A percentile compares a stretch with the other conserved stretches of the same genome.
Conservation (phyloP, 2,888 invertebrate genomes). For the Harpalus rufipes region DNA sequence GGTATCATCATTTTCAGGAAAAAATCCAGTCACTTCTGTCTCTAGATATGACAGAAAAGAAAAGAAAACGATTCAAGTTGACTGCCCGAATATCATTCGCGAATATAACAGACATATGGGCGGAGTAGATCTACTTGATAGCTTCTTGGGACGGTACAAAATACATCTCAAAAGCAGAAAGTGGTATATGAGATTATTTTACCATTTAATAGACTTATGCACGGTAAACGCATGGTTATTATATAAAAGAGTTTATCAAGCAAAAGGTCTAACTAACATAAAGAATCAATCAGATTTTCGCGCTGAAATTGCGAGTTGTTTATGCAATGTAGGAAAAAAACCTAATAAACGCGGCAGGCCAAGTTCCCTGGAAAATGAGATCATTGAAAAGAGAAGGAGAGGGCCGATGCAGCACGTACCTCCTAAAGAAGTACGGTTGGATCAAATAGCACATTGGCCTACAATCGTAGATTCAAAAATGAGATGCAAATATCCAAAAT, state of each 20-base stretch:
- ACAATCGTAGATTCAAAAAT: neutral
- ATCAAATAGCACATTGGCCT: constrained; percentile 67
- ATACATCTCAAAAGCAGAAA: constrained; percentile 62
- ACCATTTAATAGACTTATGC: constrained; percentile 66
- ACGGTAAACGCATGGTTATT: constrained; percentile 66
- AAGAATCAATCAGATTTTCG: constrained; percentile 69
- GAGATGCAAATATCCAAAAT: constrained; percentile 67
- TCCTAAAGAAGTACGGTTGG: constrained; percentile 52
- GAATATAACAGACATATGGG: constrained; percentile 70
- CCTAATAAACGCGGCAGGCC: too few species aligned
- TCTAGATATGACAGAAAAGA: constrained; percentile 68
- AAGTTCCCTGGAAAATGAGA: constrained; percentile 16
- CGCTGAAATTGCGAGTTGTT: constrained; percentile 57
- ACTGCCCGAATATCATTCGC: constrained; percentile 63
- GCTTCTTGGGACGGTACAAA: constrained; percentile 62
- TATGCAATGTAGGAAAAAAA: constrained; percentile 57
- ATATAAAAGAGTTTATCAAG: constrained; percentile 26
- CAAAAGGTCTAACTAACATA: constrained; percentile 46
- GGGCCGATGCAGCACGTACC: constrained; percentile 37
- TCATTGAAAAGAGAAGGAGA: neutral
- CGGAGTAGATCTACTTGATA: constrained; percentile 67
- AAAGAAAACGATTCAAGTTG: constrained; percentile 62
- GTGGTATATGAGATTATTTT: constrained; percentile 67
- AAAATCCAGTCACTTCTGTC: neutral
- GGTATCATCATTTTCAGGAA: constrained; percentile 62